Evolutionary conservation across 2,113 vertebrate species (phyloP), one percentile per base, ranked within the genome.

Genomic region (Lepus americanus): DNA sequence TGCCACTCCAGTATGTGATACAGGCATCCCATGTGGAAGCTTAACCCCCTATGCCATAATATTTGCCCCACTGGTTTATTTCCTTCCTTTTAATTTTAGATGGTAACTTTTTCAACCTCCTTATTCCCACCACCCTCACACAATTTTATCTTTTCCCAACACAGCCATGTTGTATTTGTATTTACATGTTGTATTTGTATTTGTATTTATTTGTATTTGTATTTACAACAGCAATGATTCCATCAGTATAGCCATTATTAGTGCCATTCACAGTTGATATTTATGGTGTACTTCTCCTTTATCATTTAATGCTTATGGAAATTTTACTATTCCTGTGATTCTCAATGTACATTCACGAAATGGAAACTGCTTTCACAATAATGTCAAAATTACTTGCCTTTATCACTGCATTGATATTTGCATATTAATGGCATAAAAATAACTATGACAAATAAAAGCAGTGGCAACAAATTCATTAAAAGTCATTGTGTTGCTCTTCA

Each of bases 111-210:
- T 69, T 76, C 22, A 23, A 23, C 8, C 49, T 39, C 63, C 5
- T 16, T 22, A 25, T 36, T 39, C 19, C 23, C 44, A 73, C 53
- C 16, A 17, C 23, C 20, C 74, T 27, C 6, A 64, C 13, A 74
- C 2, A 67, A 39, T 31, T 87, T 59, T 44, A 17, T 1, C 27
- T 23, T 29, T 5, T 5, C 5, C 25, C 22, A 36, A 1, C 61
- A 36, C 17, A 80, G 36, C 67, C 85, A 64, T 49, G 44, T 66
- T 84, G 10, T n/a, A 78, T 77, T 85, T 81, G 81, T 92, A 90
- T 51, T 83, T 81, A 70, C 17, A 80, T 84, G 36, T 36, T 36
- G 36, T 36, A 36, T 36, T 36, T 36, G 36, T 36, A 36, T 2
- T 36, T 36, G 36, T n/a, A 78, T 77, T 85, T 36, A 36, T 2